Conservation (phyloP, 2,888 invertebrate genomes). For the Balanococcus diminutus region DNA sequence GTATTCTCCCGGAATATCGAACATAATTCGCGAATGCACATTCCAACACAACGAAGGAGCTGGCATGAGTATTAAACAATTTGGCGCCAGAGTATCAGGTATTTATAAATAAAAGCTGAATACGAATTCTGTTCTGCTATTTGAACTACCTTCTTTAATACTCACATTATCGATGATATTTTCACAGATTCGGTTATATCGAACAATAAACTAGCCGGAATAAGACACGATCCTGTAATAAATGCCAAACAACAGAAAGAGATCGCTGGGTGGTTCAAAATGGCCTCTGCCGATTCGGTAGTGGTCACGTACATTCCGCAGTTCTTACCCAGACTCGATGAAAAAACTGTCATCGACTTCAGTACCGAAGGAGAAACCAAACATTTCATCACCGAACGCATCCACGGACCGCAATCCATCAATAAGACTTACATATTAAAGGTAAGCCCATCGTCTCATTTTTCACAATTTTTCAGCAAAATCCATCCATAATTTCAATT, state of each 20-base stretch:
- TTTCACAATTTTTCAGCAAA: too few species aligned
- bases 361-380: slow-evolving; percentile 70
- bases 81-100: slow-evolving; percentile 77
- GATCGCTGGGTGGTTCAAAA: slow-evolving; percentile 88
- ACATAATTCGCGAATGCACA: slow-evolving; percentile 82
- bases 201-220: slow-evolving; percentile 84
- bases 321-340: slow-evolving; percentile 67
- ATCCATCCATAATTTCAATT: too few species aligned
- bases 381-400: slow-evolving; percentile 76
- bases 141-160: not conserved
- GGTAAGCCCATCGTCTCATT: slow-evolving; percentile 58
- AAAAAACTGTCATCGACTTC: slow-evolving; percentile 42
- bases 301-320: slow-evolving; percentile 78
- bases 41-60: slow-evolving; percentile 84
- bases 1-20: slow-evolving; percentile 81
- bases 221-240: slow-evolving; percentile 89
- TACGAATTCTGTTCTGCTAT: not conserved
- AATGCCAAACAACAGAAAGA: slow-evolving; percentile 85
- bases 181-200: slow-evolving; percentile 73
- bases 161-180: not conserved
- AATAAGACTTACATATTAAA: slow-evolving; percentile 60
- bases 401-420: slow-evolving; percentile 65
- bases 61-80: slow-evolving; percentile 86
- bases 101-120: too few species aligned
- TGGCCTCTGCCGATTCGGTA: slow-evolving; percentile 70